phyloP scores from a whole-genome alignment of 2,888 invertebrate genomes.

The Cephus runcator region DNA sequence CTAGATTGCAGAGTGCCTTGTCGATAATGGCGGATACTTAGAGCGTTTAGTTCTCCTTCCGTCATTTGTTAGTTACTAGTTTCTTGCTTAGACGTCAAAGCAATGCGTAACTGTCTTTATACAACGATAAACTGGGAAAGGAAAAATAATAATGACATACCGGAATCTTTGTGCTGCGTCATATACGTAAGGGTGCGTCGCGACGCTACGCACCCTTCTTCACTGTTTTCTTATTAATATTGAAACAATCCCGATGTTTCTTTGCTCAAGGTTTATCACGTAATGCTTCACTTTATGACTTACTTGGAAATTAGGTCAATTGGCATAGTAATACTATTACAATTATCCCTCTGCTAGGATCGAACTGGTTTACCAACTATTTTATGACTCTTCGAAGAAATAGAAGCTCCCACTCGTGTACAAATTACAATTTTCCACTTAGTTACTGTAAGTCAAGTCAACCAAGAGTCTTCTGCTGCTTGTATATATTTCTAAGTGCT shows the following conservation, averaged over 20 bases:
- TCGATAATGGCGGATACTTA: not conserved
- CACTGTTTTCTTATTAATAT: not conserved
- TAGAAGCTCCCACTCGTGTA: not conserved
- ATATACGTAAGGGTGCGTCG: not conserved
- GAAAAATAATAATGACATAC: not conserved
- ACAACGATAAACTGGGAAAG: not conserved
- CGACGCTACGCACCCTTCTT: not conserved
- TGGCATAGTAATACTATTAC: not conserved
- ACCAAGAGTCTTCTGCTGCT: not conserved
- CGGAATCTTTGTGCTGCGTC: not conserved
- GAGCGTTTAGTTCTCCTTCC: not conserved
- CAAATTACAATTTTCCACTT: not conserved
- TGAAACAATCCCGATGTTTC: not conserved
- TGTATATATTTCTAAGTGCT: not conserved
- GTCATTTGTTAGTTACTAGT: not conserved
- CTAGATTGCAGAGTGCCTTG: not conserved
- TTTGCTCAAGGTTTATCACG: not conserved
- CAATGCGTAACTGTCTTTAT: not conserved
- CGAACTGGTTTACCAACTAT: not conserved
- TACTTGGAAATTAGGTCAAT: not conserved
- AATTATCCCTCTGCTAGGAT: not conserved
- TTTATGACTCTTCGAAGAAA: conserved; percentile 1
- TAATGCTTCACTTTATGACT: not conserved
- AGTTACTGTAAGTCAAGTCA: not conserved
- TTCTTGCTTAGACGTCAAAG: not conserved